Evolutionary conservation across 2,797 vertebrate genomes (phyloP).

Genomic region (Tolypeutes matacus): DNA sequence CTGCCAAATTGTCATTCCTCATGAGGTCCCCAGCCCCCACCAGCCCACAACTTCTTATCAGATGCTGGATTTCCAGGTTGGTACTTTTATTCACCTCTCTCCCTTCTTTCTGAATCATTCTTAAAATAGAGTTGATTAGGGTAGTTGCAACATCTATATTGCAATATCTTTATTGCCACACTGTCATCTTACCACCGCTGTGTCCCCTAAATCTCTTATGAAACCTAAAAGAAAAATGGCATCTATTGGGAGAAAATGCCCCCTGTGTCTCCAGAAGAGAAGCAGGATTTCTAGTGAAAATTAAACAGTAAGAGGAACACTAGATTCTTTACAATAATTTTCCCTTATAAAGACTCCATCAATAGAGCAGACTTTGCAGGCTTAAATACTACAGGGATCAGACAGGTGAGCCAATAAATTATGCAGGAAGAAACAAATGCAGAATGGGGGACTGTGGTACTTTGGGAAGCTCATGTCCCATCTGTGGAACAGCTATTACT

Average conservation of each 20-base stretch:
- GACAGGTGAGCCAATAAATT: too few relatives aligned
- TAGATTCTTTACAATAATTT: not conserved
- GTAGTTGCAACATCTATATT: accelerated
- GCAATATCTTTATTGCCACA: not conserved
- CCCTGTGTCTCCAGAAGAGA: not conserved
- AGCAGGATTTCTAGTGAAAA: not conserved
- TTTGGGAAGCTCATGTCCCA: accelerated
- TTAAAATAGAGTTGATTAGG: not conserved
- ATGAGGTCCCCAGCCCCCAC: not conserved
- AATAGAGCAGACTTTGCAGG: too few relatives aligned
- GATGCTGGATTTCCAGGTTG: not conserved
- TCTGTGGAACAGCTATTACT: not conserved
- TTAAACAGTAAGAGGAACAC: not conserved
- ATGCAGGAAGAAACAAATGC: not conserved
- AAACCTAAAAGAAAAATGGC: not conserved
- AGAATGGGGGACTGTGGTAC: not conserved
- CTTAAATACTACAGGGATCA: not conserved
- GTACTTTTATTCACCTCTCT: not conserved
- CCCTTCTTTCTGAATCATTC: not conserved
- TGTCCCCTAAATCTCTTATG: not conserved
- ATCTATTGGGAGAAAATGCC: not conserved
- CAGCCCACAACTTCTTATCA: not conserved
- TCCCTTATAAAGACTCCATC: not conserved
- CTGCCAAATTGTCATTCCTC: not conserved
- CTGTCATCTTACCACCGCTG: not conserved